Evolutionary conservation across 2,113 vertebrate species (phyloP).

Genomic region (Vulpes lagopus): DNA sequence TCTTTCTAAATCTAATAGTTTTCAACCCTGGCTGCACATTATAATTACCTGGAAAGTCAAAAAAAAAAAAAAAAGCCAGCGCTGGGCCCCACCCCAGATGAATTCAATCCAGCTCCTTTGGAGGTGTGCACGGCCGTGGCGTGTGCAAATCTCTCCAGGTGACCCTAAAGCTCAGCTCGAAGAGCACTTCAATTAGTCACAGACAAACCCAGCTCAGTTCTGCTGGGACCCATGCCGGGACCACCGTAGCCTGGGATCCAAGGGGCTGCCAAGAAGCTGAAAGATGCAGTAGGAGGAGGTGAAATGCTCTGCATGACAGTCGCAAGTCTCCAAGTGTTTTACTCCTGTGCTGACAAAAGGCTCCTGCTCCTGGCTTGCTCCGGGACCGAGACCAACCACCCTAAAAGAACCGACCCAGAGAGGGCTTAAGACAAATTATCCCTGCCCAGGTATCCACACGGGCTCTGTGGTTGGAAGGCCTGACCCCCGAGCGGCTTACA

Average conservation of each 20-base stretch:
- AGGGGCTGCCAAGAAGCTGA: background rate
- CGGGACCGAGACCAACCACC: background rate
- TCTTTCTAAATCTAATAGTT: background rate
- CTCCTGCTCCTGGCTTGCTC: background rate
- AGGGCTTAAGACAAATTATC: constrained; percentile 14
- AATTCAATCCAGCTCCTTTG: background rate
- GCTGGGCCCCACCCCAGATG: background rate
- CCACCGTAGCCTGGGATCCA: accelerated
- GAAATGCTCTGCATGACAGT: accelerated
- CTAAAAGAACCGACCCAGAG: background rate
- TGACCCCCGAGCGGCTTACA: constrained; percentile 45
- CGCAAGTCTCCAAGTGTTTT: no score
- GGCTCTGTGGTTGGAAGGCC: constrained; percentile 40
- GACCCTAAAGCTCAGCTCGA: background rate
- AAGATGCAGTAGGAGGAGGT: background rate
- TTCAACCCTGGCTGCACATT: background rate
- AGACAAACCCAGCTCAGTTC: background rate
- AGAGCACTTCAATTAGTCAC: background rate
- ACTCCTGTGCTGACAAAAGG: background rate
- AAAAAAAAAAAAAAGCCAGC: background rate
- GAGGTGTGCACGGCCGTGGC: accelerated
- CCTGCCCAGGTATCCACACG: constrained; percentile 52
- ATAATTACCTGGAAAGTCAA: background rate
- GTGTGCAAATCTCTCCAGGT: accelerated
- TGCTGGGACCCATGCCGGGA: background rate